A percentile compares a stretch with the other conserved stretches of the same genome.
phyloP scores from a whole-genome alignment of 2,888 invertebrate species.

The Geophilus truncorum region DNA sequence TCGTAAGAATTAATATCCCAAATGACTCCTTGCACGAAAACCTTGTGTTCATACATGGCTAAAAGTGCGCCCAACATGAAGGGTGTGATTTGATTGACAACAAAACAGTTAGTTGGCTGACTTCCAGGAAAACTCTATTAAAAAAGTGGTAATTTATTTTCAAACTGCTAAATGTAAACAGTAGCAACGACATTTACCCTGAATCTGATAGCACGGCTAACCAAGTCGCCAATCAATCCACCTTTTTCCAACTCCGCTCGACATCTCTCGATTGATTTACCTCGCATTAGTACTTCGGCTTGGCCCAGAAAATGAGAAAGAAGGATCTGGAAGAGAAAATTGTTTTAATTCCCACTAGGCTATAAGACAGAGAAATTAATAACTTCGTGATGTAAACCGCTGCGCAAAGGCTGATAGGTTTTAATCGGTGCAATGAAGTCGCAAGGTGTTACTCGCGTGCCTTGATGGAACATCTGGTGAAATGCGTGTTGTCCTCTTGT shows the following conservation, averaged over 20 bases:
- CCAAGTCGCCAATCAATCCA: constrained; percentile 68
- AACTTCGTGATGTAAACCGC: constrained; percentile 80
- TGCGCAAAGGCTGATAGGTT: constrained; percentile 78
- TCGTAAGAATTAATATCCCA: constrained; percentile 99
- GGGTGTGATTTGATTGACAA: not conserved
- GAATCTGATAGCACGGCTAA: constrained; percentile 45
- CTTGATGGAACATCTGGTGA: constrained; percentile 98
- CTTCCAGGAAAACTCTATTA: constrained; percentile 72
- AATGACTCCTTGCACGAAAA: constrained; percentile 95
- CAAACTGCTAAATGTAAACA: not conserved
- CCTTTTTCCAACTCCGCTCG: constrained; percentile 71
- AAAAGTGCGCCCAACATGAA: constrained; percentile 43
- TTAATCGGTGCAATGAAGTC: constrained; percentile 94
- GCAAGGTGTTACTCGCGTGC: constrained; percentile 80
- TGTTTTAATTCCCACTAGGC: not conserved
- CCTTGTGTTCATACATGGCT: constrained; percentile 98
- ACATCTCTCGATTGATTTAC: constrained; percentile 63
- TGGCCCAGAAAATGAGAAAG: constrained; percentile 96
- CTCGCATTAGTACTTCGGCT: constrained; percentile 94
- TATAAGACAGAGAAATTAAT: constrained; percentile 53
- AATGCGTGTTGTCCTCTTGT: constrained; percentile 99
- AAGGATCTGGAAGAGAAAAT: constrained; percentile 59
- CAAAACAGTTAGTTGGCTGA: not conserved
- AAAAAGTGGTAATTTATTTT: constrained; percentile 30
- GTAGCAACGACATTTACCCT: not conserved